Evolutionary conservation across 2,888 invertebrate genomes (phyloP), one percentile per base, ranked within the genome.

Genomic region (Yponomeuta evonymella): DNA sequence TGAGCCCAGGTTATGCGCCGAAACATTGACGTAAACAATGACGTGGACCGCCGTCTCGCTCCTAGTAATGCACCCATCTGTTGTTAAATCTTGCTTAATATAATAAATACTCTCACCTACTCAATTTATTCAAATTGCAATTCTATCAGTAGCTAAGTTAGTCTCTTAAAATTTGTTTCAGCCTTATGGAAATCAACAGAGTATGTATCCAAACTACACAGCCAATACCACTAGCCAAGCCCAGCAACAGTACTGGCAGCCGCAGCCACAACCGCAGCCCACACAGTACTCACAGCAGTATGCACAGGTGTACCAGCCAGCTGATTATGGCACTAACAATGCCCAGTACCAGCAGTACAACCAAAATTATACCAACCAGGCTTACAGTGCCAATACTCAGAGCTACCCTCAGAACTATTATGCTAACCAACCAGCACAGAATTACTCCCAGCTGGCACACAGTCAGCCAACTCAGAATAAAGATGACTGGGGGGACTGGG

Each of bases 401-500:
- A 81, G 79, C 12, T 87, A 84, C 72, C 87, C 48, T 11, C 88
- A 87, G 75, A 81, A 79, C 74, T 86, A 82, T 74, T 86, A 86
- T 78, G 83, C 80, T 73, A 85, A 84, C 76, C 84, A 86, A 78
- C 67, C 75, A 71, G 78, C 75, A 70, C 82, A 79, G 66, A 58
- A 12, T 5, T 58, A 58, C 51, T 15, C 51, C 76, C 84, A 86
- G 78, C 67, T 74, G 71, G 78, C 75, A 70, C 76, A 75, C 12
- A 82, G 79, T 65, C 84, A 79, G 74, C 81, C 75, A 64, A 80
- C 85, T 73, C 11, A 70, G 69, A 83, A 83, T 72, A 77, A 80
- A 70, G 90, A 87, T 77, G 83, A 77, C 71, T 92, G 88, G 90
- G 90, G 89, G 73, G 90, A 89, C 67, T 94, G 94, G 94, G 93